Conservation (phyloP, 2,797 vertebrate species). For the Tachyglossus aculeatus region DNA sequence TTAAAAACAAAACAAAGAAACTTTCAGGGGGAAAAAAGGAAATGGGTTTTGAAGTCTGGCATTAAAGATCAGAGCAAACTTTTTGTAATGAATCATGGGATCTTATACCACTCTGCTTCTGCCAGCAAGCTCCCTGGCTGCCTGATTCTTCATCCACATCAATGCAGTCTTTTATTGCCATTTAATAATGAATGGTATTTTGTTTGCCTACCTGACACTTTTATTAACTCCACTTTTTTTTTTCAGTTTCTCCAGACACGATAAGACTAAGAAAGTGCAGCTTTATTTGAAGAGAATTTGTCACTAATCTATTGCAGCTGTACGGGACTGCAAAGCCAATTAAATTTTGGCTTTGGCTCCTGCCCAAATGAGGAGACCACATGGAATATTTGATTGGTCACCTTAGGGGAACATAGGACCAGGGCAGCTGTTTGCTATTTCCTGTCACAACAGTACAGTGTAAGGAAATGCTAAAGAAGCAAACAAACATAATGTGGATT, state of each 20-base stretch:
- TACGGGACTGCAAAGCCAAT: constrained; percentile 80
- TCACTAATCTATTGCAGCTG: constrained; percentile 89
- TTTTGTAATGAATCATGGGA: constrained; percentile 45
- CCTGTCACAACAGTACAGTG: constrained; percentile 69
- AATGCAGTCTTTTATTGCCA: constrained; percentile 47
- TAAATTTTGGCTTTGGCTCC: constrained; percentile 82
- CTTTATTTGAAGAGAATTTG: constrained; percentile 78
- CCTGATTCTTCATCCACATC: constrained; percentile 33
- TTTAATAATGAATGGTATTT: constrained; percentile 62
- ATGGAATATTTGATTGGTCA: constrained; percentile 78
- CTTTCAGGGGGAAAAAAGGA: background rate
- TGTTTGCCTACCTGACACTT: constrained; percentile 65
- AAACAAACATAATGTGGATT: constrained; percentile 49
- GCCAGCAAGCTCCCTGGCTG: background rate
- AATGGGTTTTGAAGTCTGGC: background rate
- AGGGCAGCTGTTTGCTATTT: constrained; percentile 84
- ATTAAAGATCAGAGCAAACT: constrained; percentile 52
- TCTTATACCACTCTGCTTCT: constrained; percentile 10
- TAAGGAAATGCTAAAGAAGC: constrained; percentile 61
- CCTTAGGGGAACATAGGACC: constrained; percentile 68
- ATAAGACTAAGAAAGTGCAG: constrained; percentile 43
- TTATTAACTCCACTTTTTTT: constrained; percentile 61
- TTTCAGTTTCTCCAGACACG: constrained; percentile 43
- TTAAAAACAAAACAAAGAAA: background rate
- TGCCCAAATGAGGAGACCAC: constrained; percentile 81